Percentiles rank a stretch among this genome's conserved stretches.
These are phyloP conservation scores for Ganaspis brasiliensis DNA, from an alignment of 2,888 invertebrate genomes.

Conservation along the genomic window DNA sequence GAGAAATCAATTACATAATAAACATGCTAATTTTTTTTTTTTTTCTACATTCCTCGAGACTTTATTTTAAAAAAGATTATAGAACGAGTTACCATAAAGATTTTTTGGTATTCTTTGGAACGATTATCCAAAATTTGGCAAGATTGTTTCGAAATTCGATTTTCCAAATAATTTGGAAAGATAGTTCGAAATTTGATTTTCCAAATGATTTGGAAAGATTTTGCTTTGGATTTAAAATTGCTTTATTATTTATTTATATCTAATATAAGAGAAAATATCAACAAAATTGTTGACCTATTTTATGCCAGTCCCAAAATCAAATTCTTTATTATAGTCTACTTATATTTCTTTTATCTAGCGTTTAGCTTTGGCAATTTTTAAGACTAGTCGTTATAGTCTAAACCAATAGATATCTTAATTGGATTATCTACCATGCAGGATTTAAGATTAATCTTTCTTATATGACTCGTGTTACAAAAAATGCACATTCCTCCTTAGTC, in stretches of 20 bases:
- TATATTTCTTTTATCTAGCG: slow-evolving; percentile 18
- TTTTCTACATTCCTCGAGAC: slow-evolving; percentile 19
- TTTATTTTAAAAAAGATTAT: slow-evolving; percentile 22
- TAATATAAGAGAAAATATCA: too few species aligned
- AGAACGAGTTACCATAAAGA: slow-evolving; percentile 2
- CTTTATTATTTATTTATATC: too few species aligned
- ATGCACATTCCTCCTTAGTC: slow-evolving; percentile 78
- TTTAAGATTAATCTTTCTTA: slow-evolving; percentile 35
- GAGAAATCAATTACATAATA: neutral
- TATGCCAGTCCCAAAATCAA: neutral
- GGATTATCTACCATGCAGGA: slow-evolving; percentile 44
- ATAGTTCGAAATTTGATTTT: too few species aligned
- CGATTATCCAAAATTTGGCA: slow-evolving; percentile 5
- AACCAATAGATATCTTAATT: slow-evolving; percentile 28
- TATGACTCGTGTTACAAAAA: slow-evolving; percentile 51
- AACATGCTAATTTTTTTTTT: slow-evolving; percentile 38
- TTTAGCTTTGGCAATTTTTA: slow-evolving; percentile 17
- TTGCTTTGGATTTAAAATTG: too few species aligned
- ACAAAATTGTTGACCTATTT: neutral
- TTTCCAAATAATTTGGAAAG: too few species aligned
- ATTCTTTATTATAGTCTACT: neutral
- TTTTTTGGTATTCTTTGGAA: slow-evolving; percentile 10
- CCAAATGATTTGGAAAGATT: too few species aligned
- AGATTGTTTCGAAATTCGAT: neutral
- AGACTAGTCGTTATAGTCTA: slow-evolving; percentile 33